These are phyloP conservation scores for Etheostoma cragini DNA, from an alignment of 2,113 vertebrate species.

Conservation along the genomic window DNA sequence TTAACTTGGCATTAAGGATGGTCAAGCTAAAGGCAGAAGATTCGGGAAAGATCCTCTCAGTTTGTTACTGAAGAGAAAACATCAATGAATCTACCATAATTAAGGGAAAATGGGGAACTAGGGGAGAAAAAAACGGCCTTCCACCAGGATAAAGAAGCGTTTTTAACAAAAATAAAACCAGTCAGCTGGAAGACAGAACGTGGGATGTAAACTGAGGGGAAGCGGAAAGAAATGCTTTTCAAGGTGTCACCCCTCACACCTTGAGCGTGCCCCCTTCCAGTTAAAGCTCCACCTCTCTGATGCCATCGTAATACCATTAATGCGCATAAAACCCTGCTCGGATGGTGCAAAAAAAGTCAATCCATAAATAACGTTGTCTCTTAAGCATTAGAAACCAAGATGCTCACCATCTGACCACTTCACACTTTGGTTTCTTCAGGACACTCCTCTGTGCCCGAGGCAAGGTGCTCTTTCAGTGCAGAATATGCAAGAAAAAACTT, in stretches of 20 bases:
- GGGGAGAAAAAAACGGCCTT: neutral
- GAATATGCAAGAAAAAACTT: constrained; percentile 47
- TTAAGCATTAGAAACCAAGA: constrained; percentile 56
- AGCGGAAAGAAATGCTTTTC: constrained; percentile 28
- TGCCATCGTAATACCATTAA: neutral
- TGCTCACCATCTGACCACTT: constrained; percentile 58
- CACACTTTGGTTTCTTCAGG: constrained; percentile 46
- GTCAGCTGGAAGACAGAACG: constrained; percentile 24
- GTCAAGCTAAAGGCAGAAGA: constrained; percentile 18
- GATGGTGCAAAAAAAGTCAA: constrained; percentile 19
- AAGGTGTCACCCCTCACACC: constrained; percentile 50
- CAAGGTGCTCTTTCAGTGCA: constrained; percentile 22
- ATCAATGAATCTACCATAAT: constrained; percentile 27
- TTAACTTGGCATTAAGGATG: constrained; percentile 49
- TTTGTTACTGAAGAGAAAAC: constrained; percentile 28
- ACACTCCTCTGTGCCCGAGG: constrained; percentile 46
- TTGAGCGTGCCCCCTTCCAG: neutral
- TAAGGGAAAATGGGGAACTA: neutral
- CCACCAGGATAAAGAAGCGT: constrained; percentile 11
- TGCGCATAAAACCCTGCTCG: constrained; percentile 17
- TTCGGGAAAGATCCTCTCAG: constrained; percentile 27
- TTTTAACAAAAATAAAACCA: constrained; percentile 36
- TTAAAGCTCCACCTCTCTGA: neutral
- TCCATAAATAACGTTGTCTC: constrained; percentile 54
- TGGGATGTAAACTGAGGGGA: constrained; percentile 13